Evolutionary conservation across 2,797 vertebrate species (phyloP), one percentile per base, ranked within the genome.

Genomic region (Schizothorax lantsangensis): DNA sequence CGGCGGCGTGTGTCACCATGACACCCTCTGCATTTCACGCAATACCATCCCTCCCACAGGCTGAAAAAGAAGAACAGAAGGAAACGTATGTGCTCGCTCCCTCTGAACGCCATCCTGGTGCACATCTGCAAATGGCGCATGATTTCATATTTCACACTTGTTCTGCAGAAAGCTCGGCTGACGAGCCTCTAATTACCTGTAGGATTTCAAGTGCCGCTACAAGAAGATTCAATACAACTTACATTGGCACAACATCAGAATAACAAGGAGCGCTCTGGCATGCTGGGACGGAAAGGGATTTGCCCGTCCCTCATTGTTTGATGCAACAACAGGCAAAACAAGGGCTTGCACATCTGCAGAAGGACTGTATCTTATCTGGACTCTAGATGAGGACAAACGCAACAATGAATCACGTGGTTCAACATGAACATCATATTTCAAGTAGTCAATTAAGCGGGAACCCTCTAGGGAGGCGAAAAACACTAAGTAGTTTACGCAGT

Each of bases 341-440:
- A 49, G 43, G 5, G 43, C 10, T 57, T 12, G 8, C 49, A 54
- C 75, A 59, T 79, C 10, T n/a, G 33, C 74, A 77, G 5, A 7
- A 79, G 36, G 12, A 79, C 49, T 57, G 33, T 0, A n/a, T 68
- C 26, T 66, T 6, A 43, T 33, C 43, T 59, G n/a, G 26, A 73
- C 71, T 33, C 26, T 6, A 91, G 93, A 91, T 91, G 84, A 93
- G 89, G 88, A 93, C 94, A 92, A 94, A 94, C 92, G 93, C 94
- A 93, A 93, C 92, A 93, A 93, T 90, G 91, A 92, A 91, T 91
- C 89, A 89, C 26, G 26, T 23, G 40, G 52, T 66, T n/a, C 77
- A n/a, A 64, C 23, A 6, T 45, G 15, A 73, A 81, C 33, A 23
- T 69, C 38, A 88, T 86, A 73, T 84, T 84, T 87, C 82, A 87